Evolutionary conservation across 2,888 invertebrate species (phyloP).

Genomic region (Stenurella melanura): DNA sequence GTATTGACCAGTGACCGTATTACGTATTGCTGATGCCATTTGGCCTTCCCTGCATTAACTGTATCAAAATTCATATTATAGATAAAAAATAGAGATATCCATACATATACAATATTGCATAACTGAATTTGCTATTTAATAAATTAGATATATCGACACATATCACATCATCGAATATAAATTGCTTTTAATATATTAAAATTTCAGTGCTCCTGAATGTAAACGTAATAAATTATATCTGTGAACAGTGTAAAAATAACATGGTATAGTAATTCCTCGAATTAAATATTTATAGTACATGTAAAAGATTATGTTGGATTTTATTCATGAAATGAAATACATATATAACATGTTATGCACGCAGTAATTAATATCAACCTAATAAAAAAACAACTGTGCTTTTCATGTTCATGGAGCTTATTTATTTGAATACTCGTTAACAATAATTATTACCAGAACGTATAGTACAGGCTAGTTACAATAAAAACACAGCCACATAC

Average conservation of each 20-base stretch:
- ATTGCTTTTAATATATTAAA: not conserved
- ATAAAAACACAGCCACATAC: no score
- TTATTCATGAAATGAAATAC: conserved; percentile 7
- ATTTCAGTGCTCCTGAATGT: not conserved
- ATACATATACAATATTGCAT: no score
- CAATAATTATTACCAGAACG: not conserved
- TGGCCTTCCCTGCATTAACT: no score
- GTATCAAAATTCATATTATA: not conserved
- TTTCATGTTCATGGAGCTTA: not conserved
- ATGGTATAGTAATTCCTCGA: not conserved
- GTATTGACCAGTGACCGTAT: no score
- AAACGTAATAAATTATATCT: not conserved
- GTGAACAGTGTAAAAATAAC: not conserved
- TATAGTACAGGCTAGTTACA: no score
- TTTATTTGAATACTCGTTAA: not conserved
- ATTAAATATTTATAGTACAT: not conserved
- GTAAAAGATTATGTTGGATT: not conserved
- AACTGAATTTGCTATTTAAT: not conserved
- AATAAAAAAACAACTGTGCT: no score
- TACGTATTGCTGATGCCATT: no score
- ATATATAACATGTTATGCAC: not conserved
- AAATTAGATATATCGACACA: not conserved
- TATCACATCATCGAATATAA: not conserved
- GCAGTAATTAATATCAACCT: not conserved
- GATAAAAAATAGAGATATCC: not conserved